Evolutionary conservation across 1,140 invertebrate species (phyloP), one percentile per base, ranked within the genome.

Genomic region (Sinella curviseta): DNA sequence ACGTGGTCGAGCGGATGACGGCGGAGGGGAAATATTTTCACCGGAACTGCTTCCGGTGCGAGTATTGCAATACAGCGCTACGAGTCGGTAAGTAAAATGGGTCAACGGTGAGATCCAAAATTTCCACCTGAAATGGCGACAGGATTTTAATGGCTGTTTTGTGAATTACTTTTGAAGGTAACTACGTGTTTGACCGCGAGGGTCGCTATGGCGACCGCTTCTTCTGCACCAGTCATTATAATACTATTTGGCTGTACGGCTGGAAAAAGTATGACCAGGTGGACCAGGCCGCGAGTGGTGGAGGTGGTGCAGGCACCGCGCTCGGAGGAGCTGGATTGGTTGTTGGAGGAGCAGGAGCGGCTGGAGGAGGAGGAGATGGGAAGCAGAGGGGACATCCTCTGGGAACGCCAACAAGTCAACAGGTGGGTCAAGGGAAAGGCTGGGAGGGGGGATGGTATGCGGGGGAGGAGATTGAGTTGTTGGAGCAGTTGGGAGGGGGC

Each of bases 21-120:
- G 93, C 94, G 3, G 94, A 96, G 88, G 94, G 94, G 55, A 91
- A 92, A 84, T 94, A 94, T 84, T 95, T 97, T 86, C 95, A 97
- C 88, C 89, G 94, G 67, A 92, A 92, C 78, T 95, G 94, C 86
- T 94, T 95, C 85, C 90, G 91, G 84, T 93, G 91, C 86, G 91
- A 93, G 87, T 93, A 93, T 86, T 94, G 92, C 83, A 89, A 90
- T 78, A 91, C 90, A 74, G 90, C 89, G 26, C 88, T 94, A 33
- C 88, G 93, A 80, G 88, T 93, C 80, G 92, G 92, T 88, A 91
- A 86, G 84, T 80, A 28, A 17, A 8, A 14, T n/a, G n/a, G 57
- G 16, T 36, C 28, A n/a, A 14, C 30, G 24, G 8, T 24, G 24
- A 24, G 24, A 67, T 26, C 30, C 30, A 31, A 48, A 8, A 48